phyloP scores from a whole-genome alignment of 2,888 invertebrate genomes.

The Cephus nigrinus region DNA sequence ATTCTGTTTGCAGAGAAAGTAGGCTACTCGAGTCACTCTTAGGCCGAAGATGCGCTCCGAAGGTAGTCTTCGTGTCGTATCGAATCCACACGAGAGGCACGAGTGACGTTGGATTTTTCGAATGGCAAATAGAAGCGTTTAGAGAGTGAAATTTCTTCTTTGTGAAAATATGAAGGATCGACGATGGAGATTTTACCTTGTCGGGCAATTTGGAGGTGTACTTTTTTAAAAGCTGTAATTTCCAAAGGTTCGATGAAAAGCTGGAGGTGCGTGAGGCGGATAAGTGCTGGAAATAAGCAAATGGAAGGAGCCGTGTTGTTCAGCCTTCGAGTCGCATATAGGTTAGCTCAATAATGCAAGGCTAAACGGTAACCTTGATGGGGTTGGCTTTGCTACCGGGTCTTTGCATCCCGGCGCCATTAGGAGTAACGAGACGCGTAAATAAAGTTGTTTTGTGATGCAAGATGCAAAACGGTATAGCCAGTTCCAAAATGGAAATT shows the following conservation, averaged over 20 bases:
- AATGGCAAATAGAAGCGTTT: not conserved
- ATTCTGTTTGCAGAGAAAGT: constrained; percentile 64
- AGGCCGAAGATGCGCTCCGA: constrained; percentile 43
- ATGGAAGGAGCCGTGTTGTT: not conserved
- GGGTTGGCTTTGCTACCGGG: constrained; percentile 22
- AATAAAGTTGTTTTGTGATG: constrained; percentile 37
- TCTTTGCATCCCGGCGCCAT: not conserved
- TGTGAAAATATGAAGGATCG: not conserved
- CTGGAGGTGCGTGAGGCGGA: not conserved
- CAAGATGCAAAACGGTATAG: not conserved
- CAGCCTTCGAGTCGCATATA: constrained; percentile 42
- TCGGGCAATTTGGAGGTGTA: not conserved
- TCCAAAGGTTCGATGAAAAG: not conserved
- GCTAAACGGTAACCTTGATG: constrained; percentile 41
- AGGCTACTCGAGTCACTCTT: constrained; percentile 47
- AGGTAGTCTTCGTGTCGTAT: not conserved
- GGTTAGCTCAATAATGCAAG: constrained; percentile 48
- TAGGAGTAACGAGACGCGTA: constrained; percentile 34
- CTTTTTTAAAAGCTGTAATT: not conserved
- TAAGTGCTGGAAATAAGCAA: not conserved
- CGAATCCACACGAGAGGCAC: not conserved
- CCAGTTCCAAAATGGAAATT: not conserved
- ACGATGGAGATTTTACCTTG: not conserved
- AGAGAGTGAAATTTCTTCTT: not conserved
- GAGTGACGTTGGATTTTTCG: not conserved